Conservation (phyloP, 2,797 vertebrate species). For the Choloepus didactylus region DNA sequence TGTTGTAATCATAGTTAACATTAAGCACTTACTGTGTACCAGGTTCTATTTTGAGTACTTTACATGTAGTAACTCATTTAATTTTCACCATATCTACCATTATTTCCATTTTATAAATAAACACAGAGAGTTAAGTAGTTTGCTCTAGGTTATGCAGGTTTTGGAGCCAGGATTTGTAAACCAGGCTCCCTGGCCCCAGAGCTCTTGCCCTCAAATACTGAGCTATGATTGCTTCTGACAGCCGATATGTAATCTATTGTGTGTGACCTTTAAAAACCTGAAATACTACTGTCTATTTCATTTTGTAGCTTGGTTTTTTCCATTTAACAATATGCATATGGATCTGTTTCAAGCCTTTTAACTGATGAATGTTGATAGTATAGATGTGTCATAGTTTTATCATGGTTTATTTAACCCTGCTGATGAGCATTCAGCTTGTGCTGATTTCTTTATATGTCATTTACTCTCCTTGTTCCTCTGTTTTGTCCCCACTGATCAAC, state of each 20-base stretch:
- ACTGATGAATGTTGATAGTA: conserved; percentile 40
- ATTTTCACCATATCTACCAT: conserved; percentile 36
- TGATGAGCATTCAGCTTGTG: not conserved
- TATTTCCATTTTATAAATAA: conserved; percentile 54
- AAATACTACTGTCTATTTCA: not conserved
- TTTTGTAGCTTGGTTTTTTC: conserved; percentile 23
- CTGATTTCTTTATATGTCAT: conserved; percentile 30
- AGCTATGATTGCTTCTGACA: not conserved
- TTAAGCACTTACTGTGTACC: conserved; percentile 15
- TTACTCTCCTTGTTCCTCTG: conserved; percentile 34
- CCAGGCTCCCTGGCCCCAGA: not conserved
- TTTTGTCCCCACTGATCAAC: conserved; percentile 24
- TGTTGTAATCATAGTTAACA: not conserved
- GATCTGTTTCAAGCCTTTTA: not conserved
- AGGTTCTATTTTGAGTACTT: conserved; percentile 53
- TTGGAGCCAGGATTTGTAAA: conserved; percentile 7
- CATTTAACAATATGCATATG: not conserved
- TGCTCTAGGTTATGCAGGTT: not conserved
- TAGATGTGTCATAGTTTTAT: not conserved
- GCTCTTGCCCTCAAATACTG: not conserved
- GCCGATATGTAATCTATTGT: not conserved
- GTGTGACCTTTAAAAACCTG: conserved; percentile 23
- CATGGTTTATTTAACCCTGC: not conserved
- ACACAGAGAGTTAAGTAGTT: conserved; percentile 11
- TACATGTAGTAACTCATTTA: conserved; percentile 11